Evolutionary conservation across 2,797 vertebrate species (phyloP), one percentile per base, ranked within the genome.

Genomic region (Meriones psammophilus): DNA sequence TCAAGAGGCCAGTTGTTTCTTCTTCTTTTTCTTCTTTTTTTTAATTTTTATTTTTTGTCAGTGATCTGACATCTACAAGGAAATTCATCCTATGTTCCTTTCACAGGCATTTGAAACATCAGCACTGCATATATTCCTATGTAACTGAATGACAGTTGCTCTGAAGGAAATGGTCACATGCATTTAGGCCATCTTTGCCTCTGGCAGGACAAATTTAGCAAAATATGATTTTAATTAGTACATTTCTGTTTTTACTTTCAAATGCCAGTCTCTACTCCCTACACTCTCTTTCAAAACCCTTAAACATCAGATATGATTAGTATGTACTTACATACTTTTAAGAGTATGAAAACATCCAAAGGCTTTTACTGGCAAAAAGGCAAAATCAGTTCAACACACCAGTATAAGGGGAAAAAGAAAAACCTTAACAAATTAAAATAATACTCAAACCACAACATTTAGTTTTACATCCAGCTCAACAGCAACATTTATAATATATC

Each of bases 401-500:
- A 98, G 98, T 97, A 98, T 97, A 97, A 98, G 98, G 98, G 98
- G 96, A 94, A 96, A 96, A 96, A 98, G 97, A 98, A 98, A 97
- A 96, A 97, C 84, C 89, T 91, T 98, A 98, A 99, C 98, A 98
- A 98, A 98, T 98, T 99, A 99, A 99, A 99, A 99, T 98, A 98
- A 98, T 98, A 98, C 98, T 98, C 98, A 99, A 99, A 99, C 98
- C 98, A 99, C 98, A 99, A 99, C 99, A 99, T 98, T 99, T 99
- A 98, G 98, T 99, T 99, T 99, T 99, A 99, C 99, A 99, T 99
- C 99, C 99, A 99, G 99, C 99, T 99, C 98, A 98, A 99, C 98
- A 99, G 99, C 99, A 98, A 99, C 99, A 99, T 99, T 99, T 99
- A 99, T 99, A 99, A 99, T 99, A 99, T 98, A 99, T 99, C 99